Evolutionary conservation across 2,888 invertebrate genomes (phyloP), one percentile per base, ranked within the genome.

Genomic region (Asteroscopus sphinx): DNA sequence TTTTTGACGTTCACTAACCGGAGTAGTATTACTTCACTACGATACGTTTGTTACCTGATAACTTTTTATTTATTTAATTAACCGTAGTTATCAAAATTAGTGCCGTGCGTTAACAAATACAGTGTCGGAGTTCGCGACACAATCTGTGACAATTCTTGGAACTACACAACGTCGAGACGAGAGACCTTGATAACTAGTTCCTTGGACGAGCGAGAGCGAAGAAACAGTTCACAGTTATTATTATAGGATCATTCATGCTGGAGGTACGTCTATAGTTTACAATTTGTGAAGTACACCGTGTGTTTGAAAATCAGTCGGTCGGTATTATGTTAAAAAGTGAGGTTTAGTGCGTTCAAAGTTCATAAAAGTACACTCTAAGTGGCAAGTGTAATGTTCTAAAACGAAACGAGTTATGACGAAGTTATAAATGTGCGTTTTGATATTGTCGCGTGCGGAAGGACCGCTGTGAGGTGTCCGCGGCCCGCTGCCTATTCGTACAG

Each of bases 151-250:
- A 85, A 81, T 92, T 93, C 91, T 90, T 89, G 91, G 92, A 92
- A 92, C 88, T 88, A 85, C 87, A 88, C 87, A 86, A 86, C 84
- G 88, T 86, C 86, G 90, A 89, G 90, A 87, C 91, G 84, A 93
- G 86, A 93, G 94, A 93, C 94, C 94, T 94, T 94, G 94, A 94
- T 93, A 94, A 93, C 92, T 94, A 87, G 94, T 94, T 94, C 91
- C 90, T 93, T 89, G 89, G 91, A 88, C 91, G 87, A 92, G 83
- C 87, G 90, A 87, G 86, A 90, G 80, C 87, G 90, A 86, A 88
- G 89, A 90, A 90, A 73, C 75, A 59, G 68, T 76, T 76, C 75
- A 93, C 92, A 93, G 89, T 93, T 81, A 81, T 76, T 92, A 89
- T 84, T 91, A 88, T 88, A 90, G 93, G 93, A 94, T 93, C 92